Evolutionary conservation across 35 echinoderm and acorn worm genomes (phyloP).

Genomic region (Hemicentrotus pulcherrimus): DNA sequence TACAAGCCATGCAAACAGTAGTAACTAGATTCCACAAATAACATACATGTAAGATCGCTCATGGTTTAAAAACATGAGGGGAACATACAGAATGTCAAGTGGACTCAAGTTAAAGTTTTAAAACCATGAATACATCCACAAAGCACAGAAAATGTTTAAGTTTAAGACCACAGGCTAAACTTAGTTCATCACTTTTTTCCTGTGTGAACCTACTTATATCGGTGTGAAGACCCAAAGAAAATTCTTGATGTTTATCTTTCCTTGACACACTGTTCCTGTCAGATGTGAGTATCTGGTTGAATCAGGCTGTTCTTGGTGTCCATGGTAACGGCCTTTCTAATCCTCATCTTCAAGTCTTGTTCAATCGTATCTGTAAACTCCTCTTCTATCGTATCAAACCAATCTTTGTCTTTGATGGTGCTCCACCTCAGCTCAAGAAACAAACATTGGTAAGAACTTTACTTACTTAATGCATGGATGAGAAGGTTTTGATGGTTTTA

Average conservation of each 20-base stretch:
- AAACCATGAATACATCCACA: not conserved
- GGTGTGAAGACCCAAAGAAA: too few relatives aligned
- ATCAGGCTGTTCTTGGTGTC: conserved; percentile 89
- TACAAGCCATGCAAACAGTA: too few relatives aligned
- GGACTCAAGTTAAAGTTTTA: not conserved
- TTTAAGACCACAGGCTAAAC: not conserved
- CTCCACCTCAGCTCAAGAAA: conserved; percentile 85
- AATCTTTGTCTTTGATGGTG: conserved; percentile 97
- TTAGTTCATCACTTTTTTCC: not conserved
- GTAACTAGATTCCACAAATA: too few relatives aligned
- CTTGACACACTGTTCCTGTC: conserved; percentile 27
- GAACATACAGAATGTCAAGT: not conserved
- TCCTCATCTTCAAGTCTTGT: conserved; percentile 83
- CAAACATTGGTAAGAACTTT: conserved; percentile 84
- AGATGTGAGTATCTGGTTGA: conserved; percentile 94
- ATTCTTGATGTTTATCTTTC: not conserved
- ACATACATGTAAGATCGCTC: too few relatives aligned
- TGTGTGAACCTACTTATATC: not conserved
- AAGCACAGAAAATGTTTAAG: not conserved
- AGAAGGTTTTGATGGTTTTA: not conserved
- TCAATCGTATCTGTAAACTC: conserved; percentile 93
- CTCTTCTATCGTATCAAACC: conserved; percentile 95
- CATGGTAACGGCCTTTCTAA: conserved; percentile 60
- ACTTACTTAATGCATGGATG: not conserved
- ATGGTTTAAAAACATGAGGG: too few relatives aligned